Percentiles rank a stretch among this genome's conserved stretches.
These are phyloP conservation scores for Hypomecis punctinalis DNA, from an alignment of 2,888 invertebrate species.

Conservation along the genomic window DNA sequence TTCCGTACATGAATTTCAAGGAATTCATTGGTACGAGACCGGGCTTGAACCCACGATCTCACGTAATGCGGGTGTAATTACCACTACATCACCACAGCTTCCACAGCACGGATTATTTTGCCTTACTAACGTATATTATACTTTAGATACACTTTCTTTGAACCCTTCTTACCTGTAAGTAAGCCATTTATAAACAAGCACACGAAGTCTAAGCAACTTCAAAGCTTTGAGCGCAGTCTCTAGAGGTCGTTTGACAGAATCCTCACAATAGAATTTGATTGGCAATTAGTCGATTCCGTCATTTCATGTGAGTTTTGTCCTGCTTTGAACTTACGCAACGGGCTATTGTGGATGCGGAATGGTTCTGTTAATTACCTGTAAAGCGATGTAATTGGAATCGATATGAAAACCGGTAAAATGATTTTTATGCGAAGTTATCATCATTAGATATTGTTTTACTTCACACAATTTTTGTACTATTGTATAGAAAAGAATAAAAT, in stretches of 20 bases:
- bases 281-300: slow-evolving; percentile 26
- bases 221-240: slow-evolving; percentile 16
- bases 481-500: too few species aligned
- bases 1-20: too few species aligned
- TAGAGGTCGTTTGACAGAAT: slow-evolving; percentile 23
- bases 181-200: neutral
- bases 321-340: slow-evolving; percentile 16
- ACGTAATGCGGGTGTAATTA: too few species aligned
- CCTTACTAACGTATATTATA: too few species aligned
- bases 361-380: neutral
- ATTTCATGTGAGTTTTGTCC: slow-evolving; percentile 22
- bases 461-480: too few species aligned
- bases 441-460: neutral
- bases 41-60: too few species aligned
- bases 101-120: too few species aligned
- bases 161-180: neutral
- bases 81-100: too few species aligned
- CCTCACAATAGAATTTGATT: slow-evolving; percentile 32
- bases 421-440: neutral
- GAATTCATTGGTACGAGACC: too few species aligned
- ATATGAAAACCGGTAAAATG: neutral
- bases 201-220: slow-evolving; percentile 8
- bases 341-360: slow-evolving; percentile 18
- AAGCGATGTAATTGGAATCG: neutral
- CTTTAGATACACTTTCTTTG: slow-evolving; percentile 1